Base-by-base conservation (phyloP, 2,888 invertebrate species). In the Ischnura elegans region DNA sequence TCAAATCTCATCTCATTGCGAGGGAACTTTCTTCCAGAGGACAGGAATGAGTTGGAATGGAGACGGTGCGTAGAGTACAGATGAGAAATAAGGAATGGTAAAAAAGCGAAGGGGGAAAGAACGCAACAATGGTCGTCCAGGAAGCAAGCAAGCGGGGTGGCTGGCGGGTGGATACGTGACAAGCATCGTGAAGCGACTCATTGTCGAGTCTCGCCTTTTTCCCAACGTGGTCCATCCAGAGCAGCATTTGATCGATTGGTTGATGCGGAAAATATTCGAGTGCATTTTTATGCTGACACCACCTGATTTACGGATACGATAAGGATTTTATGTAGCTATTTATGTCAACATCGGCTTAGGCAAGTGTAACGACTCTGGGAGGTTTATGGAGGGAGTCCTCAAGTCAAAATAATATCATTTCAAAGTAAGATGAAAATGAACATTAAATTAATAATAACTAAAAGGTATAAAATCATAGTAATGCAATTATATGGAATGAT, bases 121-220 rank as follows among this genome's bases (percentile, higher is more conserved):
- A 42, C 21, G 61, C 43, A 61, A 90, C 90, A 90, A 90, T 61
- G 90, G 90, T 66, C 47, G 43, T 90, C 36, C 90, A 90, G 61
- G 90, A 90, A 90, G 42, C 36, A 61, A 90, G 61, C 61, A 90
- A 90, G 42, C 43, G 61, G n/a, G 43, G 66, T n/a, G 90, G n/a
- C 43, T n/a, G n/a, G 42, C 8, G 42, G 61, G 55, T 16, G 76
- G 13, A 36, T 36, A 90, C 90, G 90, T 90, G 90, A 61, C 43
- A 66, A 42, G 90, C 61, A 90, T 90, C 61, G 19, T 43, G 42
- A 13, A n/a, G 43, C 36, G 76, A 87, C n/a, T 61, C 6, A 21
- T 66, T 66, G 10, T 45, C 21, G 42, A 25, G 90, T 16, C 36
- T 90, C 43, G 43, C 45, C 61, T 36, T 90, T 45, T 8, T 25